phyloP scores from a whole-genome alignment of 2,113 vertebrate species.

The Psephotus haematonotus region DNA sequence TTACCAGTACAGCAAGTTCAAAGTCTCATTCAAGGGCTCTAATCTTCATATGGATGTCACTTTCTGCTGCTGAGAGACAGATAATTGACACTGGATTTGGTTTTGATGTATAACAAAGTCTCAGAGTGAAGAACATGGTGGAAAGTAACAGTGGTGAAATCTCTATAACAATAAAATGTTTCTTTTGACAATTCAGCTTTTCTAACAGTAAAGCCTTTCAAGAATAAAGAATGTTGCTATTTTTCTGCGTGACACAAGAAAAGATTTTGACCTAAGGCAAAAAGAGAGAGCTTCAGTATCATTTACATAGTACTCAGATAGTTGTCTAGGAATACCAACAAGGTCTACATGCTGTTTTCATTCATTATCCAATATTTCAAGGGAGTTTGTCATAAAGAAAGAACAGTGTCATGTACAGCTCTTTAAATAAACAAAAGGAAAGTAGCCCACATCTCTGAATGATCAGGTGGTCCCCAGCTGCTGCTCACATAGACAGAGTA shows the following conservation, averaged over 20 bases:
- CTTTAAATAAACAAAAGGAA: conserved; percentile 31
- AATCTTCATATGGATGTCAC: background rate
- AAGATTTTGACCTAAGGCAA: background rate
- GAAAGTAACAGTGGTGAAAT: background rate
- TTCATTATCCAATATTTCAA: conserved; percentile 50
- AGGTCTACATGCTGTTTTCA: background rate
- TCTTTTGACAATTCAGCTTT: background rate
- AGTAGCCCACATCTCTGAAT: conserved; percentile 35
- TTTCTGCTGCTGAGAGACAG: background rate
- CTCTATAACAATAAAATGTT: background rate
- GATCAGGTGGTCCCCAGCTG: conserved; percentile 44
- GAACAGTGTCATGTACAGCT: background rate
- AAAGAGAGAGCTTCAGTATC: background rate
- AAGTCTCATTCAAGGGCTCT: background rate
- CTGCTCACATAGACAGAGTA: conserved; percentile 44
- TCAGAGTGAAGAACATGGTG: background rate
- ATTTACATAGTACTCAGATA: background rate
- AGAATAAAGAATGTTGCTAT: background rate
- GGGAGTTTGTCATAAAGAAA: conserved; percentile 37
- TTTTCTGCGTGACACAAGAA: background rate
- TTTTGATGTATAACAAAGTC: background rate
- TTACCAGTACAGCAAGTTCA: background rate
- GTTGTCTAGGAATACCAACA: background rate
- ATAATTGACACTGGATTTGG: background rate
- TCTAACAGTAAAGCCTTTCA: background rate